Base-by-base conservation (phyloP, 1,140 invertebrate genomes). In the Episyrphus balteatus region DNA sequence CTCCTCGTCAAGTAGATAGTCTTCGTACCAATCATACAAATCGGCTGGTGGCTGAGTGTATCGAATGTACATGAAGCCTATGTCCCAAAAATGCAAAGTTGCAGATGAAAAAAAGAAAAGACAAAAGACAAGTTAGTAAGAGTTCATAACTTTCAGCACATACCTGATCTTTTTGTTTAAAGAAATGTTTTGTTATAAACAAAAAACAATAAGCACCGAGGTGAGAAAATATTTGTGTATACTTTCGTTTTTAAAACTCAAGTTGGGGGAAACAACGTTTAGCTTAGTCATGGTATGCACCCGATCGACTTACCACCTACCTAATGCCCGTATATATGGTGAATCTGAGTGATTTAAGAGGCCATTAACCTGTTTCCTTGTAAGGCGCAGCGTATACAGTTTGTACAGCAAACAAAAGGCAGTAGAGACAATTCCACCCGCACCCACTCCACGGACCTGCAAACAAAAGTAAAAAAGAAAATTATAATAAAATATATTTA, bases 361-460 rank as follows among this genome's bases (percentile, higher is more conserved):
- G 41, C 92, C 92, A 68, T 91, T 93, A 41, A 99, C 75, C 72
- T 99, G 97, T 70, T 99, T 99, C 42, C 95, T 79, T 10, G 96
- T 99, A 49, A 99, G 74, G 57, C 90, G 86, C 55, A 99, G 71
- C 6, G 95, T 98, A 70, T 95, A 99, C 48, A 99, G 73, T 76
- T 99, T 99, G 71, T 97, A 99, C 9, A 99, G 77, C n/a, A 99
- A 75, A 54, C 66, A 68, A 44, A 61, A 68, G 2, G 96, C 94
- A 52, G 95, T 98, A 6, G 92, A 97, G 11, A 99, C 96, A 53
- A 99, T 98, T 21, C 97, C 97, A 46, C 97, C 96, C 47, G 94
- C 94, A 44, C 96, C 96, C 39, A 99, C 96, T 42, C 96, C 96
- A 57, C 96, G 78, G 8, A 98, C 91, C 87, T 92, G 66, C 53